A percentile compares a stretch with the other conserved stretches of the same genome.
These are phyloP conservation scores for Sardina pilchardus DNA, from an alignment of 2,113 vertebrate genomes.

Conservation along the genomic window DNA sequence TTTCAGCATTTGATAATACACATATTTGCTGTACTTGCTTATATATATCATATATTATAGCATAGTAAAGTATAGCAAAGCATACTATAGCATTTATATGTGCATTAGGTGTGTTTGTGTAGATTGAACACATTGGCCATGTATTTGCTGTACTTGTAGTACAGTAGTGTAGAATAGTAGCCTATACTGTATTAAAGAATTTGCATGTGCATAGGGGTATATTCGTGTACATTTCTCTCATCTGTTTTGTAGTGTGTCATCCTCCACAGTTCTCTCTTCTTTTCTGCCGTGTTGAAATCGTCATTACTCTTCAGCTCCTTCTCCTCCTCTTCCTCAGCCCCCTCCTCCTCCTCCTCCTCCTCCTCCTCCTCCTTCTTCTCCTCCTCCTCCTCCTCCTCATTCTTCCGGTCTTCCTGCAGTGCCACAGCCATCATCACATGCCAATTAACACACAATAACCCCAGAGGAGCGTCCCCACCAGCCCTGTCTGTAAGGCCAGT, in stretches of 20 bases:
- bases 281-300: constrained; percentile 70
- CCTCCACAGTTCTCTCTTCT: constrained; percentile 83
- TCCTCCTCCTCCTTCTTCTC: constrained; percentile 27
- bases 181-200: not conserved
- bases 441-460: not conserved
- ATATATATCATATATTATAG: not conserved
- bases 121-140: too few relatives aligned
- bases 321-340: constrained; percentile 46
- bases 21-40: too few relatives aligned
- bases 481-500: not conserved
- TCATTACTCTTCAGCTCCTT: constrained; percentile 61
- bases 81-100: too few relatives aligned
- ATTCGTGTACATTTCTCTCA: constrained; percentile 73
- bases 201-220: not conserved
- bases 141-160: too few relatives aligned
- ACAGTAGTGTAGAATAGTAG: too few relatives aligned
- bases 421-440: not conserved
- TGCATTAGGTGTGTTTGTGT: too few relatives aligned
- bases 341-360: constrained; percentile 31
- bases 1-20: too few relatives aligned
- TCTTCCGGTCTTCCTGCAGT: not conserved
- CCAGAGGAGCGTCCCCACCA: not conserved
- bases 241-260: constrained; percentile 76
- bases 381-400: constrained; percentile 18
- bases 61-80: too few relatives aligned